These are phyloP conservation scores for Sebastolobus altivelis DNA, from an alignment of 2,797 vertebrate genomes.

Conservation along the genomic window DNA sequence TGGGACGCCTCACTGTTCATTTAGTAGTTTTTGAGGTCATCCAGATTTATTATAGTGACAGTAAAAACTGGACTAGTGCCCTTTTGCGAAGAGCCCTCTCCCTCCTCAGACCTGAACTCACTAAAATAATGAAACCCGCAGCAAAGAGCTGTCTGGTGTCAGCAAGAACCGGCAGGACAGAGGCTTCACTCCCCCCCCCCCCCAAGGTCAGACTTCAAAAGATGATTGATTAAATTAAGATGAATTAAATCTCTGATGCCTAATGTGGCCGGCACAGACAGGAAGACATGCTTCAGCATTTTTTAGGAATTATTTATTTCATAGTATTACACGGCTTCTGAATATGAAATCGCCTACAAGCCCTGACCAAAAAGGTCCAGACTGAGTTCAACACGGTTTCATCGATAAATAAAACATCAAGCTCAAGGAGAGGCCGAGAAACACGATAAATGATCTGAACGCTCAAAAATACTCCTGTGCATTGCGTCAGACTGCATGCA, in stretches of 20 bases:
- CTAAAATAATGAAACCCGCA: slow-evolving; percentile 78
- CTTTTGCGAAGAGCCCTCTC: slow-evolving; percentile 73
- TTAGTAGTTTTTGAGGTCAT: slow-evolving; percentile 76
- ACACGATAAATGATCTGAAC: slow-evolving; percentile 41
- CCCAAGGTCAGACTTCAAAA: slow-evolving; percentile 72
- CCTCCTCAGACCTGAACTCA: slow-evolving; percentile 63
- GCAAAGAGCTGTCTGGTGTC: slow-evolving; percentile 70
- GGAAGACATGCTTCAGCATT: slow-evolving; percentile 53
- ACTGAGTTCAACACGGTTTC: slow-evolving; percentile 50
- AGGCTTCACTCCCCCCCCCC: slow-evolving; percentile 32
- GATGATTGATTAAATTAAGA: slow-evolving; percentile 70
- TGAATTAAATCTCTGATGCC: slow-evolving; percentile 57
- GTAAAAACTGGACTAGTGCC: slow-evolving; percentile 78
- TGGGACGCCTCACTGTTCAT: not conserved
- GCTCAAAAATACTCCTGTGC: slow-evolving; percentile 31
- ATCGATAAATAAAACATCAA: slow-evolving; percentile 75
- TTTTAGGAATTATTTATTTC: slow-evolving; percentile 70
- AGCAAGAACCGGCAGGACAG: slow-evolving; percentile 64
- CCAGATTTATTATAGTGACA: slow-evolving; percentile 84
- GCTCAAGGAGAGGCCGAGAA: slow-evolving; percentile 25
- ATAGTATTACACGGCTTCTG: slow-evolving; percentile 58
- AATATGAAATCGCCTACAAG: slow-evolving; percentile 53
- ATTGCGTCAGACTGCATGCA: slow-evolving; percentile 42
- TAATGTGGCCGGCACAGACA: slow-evolving; percentile 41
- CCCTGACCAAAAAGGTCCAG: slow-evolving; percentile 45